Evolutionary conservation across 2,797 vertebrate genomes (phyloP).

Genomic region (Melanotaenia pygmaea): DNA sequence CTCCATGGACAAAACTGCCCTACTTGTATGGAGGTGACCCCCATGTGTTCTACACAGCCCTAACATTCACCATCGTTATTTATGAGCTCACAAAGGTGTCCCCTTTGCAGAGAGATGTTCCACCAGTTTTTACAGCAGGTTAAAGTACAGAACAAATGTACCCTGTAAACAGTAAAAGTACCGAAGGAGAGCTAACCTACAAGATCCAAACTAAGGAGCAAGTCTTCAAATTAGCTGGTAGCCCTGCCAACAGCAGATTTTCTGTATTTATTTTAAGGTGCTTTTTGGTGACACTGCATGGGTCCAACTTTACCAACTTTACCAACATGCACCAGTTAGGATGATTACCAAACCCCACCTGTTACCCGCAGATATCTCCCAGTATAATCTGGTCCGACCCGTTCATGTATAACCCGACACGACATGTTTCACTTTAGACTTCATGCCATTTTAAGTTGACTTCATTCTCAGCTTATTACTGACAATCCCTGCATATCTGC

Average conservation of each 20-base stretch:
- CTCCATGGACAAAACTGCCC: constrained; percentile 71
- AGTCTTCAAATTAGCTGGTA: constrained; percentile 1
- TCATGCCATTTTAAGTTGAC: too few relatives aligned
- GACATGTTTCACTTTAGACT: too few relatives aligned
- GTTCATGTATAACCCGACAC: too few relatives aligned
- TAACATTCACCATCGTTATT: constrained; percentile 76
- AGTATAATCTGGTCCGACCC: too few relatives aligned
- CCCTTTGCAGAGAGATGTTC: constrained; percentile 61
- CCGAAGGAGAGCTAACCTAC: constrained; percentile 17
- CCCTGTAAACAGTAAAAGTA: constrained; percentile 48
- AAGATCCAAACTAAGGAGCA: constrained; percentile 50
- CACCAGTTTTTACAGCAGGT: constrained; percentile 72
- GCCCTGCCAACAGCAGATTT: not conserved
- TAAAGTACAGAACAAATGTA: constrained; percentile 40
- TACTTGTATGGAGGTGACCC: constrained; percentile 81
- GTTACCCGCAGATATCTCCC: too few relatives aligned
- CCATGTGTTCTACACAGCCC: constrained; percentile 73
- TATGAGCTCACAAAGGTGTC: constrained; percentile 76
- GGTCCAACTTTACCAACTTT: too few relatives aligned
- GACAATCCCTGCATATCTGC: too few relatives aligned
- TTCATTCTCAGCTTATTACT: too few relatives aligned
- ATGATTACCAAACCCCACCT: too few relatives aligned
- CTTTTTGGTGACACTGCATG: too few relatives aligned
- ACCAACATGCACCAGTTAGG: too few relatives aligned
- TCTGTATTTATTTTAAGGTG: too few relatives aligned